These are phyloP conservation scores for Paramuricea clavata DNA, from an alignment of 92 coral and sea anemone genomes.

Conservation along the genomic window DNA sequence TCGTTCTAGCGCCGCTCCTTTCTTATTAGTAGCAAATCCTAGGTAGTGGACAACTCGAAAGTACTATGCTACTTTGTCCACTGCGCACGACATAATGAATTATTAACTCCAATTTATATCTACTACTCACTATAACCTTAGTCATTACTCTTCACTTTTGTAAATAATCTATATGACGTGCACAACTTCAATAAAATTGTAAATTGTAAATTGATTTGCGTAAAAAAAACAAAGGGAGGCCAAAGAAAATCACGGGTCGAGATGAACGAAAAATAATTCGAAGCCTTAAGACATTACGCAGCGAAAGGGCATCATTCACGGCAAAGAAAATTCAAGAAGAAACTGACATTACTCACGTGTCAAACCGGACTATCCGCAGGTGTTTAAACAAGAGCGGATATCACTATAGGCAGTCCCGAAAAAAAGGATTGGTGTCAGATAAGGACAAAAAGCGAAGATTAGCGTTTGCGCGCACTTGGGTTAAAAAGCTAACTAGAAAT, in stretches of 20 bases:
- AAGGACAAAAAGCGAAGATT: conserved; percentile 13
- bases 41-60: too few relatives aligned
- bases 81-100: too few relatives aligned
- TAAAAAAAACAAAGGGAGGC: not conserved
- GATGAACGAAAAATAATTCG: not conserved
- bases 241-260: not conserved
- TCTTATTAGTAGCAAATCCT: too few relatives aligned
- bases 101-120: too few relatives aligned
- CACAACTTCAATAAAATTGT: too few relatives aligned
- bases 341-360: not conserved
- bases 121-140: too few relatives aligned
- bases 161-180: not conserved
- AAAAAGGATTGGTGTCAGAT: conserved; percentile 3
- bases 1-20: too few relatives aligned
- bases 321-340: not conserved
- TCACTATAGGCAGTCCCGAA: conserved; percentile 7
- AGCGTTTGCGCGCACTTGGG: not conserved
- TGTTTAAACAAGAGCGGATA: conserved; percentile 5
- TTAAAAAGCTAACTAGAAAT: not conserved
- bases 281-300: not conserved
- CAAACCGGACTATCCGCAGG: conserved; percentile 4
- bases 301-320: conserved; percentile 1
- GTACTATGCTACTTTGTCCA: too few relatives aligned
- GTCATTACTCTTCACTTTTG: too few relatives aligned
- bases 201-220: not conserved